Base-by-base conservation (phyloP, 2,113 vertebrate genomes). In the Canis aureus region DNA sequence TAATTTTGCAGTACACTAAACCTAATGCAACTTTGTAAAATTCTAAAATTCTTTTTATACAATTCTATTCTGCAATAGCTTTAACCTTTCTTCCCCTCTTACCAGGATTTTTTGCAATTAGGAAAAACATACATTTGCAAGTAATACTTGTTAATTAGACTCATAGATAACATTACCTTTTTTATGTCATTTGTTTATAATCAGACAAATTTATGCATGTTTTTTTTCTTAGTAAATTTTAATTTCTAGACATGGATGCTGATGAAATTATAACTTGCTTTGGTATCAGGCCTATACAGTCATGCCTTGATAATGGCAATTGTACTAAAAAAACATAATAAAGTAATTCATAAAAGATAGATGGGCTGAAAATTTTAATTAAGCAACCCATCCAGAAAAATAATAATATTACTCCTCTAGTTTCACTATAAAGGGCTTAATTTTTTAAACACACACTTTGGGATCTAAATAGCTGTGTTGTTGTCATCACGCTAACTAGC, bases 1-100 rank as follows among this genome's bases (percentile, higher is more conserved):
- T 97, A 97, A 98, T 97, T 97, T 97, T 92, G 73, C 20, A 84
- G n/a, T 53, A 90, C 38, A 91, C 89, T 98, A 96, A 97, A 98
- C 95, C 94, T 89, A 83, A 57, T 66, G 79, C 74, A 74, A 78
- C 43, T 78, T 84, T 35, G 35, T 35, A 35, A 35, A 35, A 35
- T 35, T 76, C 83, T 87, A 62, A 92, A 93, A 83, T 95, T 59
- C 20, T n/a, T 10, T 64, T 73, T 43, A 15, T 59, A 83, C 43
- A 87, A 17, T 17, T 79, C 9, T 85, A 20, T 59, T 43, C 32
- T 64, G 5, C 3, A 43, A 55, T 25, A 27, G 3, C 6, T 74
- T 84, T 67, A 20, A 38, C 15, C 15, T 43, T 92, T 59, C 35
- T 96, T 84, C 73, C 20, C 19, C 35, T 38, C 23, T 53, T 60